Evolutionary conservation across 1,140 invertebrate genomes (phyloP).

Genomic region (Mylabris phalerata): DNA sequence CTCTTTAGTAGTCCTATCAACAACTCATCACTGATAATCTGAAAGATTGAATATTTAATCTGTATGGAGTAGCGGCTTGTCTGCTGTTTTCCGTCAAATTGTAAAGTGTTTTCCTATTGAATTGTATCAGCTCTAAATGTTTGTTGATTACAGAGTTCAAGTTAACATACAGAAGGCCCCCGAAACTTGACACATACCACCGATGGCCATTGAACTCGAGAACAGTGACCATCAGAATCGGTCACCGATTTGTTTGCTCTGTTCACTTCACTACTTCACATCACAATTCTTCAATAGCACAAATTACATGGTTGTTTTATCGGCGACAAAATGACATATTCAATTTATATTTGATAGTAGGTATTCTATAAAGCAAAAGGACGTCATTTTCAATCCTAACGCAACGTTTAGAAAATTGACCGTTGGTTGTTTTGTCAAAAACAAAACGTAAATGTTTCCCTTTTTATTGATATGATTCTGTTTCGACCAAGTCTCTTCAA

Average conservation of each 20-base stretch:
- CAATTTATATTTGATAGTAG: background rate
- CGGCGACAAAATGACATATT: background rate
- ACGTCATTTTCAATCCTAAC: background rate
- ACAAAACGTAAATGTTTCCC: background rate
- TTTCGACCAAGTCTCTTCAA: constrained; percentile 6
- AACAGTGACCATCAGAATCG: constrained; percentile 12
- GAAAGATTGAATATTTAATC: too few relatives aligned
- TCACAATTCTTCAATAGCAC: constrained; percentile 6
- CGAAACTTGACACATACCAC: constrained; percentile 5
- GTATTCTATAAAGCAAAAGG: too few relatives aligned
- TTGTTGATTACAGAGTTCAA: too few relatives aligned
- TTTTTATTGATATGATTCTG: background rate
- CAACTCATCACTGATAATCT: too few relatives aligned
- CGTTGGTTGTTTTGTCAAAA: background rate
- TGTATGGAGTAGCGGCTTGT: too few relatives aligned
- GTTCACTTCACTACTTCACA: constrained; percentile 5
- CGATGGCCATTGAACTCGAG: constrained; percentile 11
- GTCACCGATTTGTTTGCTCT: constrained; percentile 15
- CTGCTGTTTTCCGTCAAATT: too few relatives aligned
- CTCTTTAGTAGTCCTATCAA: too few relatives aligned
- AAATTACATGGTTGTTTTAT: too few relatives aligned
- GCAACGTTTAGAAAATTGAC: constrained; percentile 1
- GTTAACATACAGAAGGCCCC: too few relatives aligned
- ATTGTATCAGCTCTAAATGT: too few relatives aligned
- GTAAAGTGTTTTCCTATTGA: too few relatives aligned